These are phyloP conservation scores for Drosophila vallismaia DNA, from an alignment of 2,888 invertebrate species.

Conservation along the genomic window DNA sequence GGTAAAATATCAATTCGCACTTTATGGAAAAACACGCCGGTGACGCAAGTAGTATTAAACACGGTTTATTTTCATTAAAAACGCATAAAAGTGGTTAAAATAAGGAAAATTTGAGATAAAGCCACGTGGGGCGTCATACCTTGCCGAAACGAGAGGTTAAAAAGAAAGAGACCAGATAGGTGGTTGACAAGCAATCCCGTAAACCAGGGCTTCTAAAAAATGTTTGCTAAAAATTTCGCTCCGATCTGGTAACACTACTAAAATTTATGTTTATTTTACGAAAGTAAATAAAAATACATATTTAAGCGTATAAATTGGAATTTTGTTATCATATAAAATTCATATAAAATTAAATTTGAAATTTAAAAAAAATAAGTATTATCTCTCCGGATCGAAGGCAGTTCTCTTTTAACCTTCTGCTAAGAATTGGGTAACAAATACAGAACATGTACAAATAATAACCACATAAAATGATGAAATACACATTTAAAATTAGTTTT, in stretches of 20 bases:
- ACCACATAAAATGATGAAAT: background rate
- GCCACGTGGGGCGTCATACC: slow-evolving; percentile 7
- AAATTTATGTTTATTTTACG: too few species aligned
- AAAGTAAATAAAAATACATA: too few species aligned
- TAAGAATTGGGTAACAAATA: background rate
- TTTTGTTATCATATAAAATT: too few species aligned
- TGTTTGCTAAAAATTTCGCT: background rate
- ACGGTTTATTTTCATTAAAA: background rate
- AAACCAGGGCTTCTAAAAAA: background rate
- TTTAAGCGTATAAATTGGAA: too few species aligned
- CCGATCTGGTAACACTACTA: background rate
- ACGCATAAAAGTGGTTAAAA: slow-evolving; percentile 1
- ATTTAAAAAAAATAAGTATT: too few species aligned
- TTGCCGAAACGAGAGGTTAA: slow-evolving; percentile 7
- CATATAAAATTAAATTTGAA: too few species aligned
- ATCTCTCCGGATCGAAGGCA: background rate
- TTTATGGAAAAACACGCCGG: background rate
- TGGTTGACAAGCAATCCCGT: background rate
- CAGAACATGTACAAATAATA: background rate
- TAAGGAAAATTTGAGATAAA: slow-evolving; percentile 1
- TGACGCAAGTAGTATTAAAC: background rate
- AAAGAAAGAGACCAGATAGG: slow-evolving; percentile 9
- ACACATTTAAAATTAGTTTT: background rate
- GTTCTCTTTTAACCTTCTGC: background rate
- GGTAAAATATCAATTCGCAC: slow-evolving; percentile 1